Evolutionary conservation across 2,797 vertebrate genomes (phyloP), one percentile per base, ranked within the genome.

Genomic region (Premnoplex brunnescens): DNA sequence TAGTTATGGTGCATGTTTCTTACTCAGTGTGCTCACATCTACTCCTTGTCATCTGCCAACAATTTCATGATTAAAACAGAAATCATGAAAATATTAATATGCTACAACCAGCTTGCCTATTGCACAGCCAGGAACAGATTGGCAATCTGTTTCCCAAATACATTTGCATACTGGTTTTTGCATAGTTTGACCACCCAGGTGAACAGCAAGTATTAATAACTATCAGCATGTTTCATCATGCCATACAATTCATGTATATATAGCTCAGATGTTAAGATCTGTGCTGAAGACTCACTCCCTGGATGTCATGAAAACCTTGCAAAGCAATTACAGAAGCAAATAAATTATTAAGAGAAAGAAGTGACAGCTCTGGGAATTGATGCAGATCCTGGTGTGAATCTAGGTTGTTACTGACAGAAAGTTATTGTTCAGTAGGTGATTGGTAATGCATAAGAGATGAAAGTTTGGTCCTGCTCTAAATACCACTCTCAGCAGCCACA

Each of bases 271-370:
- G 32, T 41, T 41, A 62, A 56, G 27, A 52, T 32, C 28, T 51
- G 17, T 58, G 68, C 87, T 85, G 34, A 39, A 88, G 51, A 49
- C 21, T 59, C 37, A 39, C 9, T 41, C 77, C 23, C 37, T 58
- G 48, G 18, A 51, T 62, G 55, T 34, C 73, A 86, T 1, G 10
- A 89, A 80, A 92, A 39, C 60, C 11, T 59, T 71, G 62, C 82
- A 89, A 79, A 91, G 43, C 87, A 92, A 91, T 95, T 94, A 95
- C 69, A 89, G 89, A 74, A 86, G 60, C 79, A 95, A 85, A 96
- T 96, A 91, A 94, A 95, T 91, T 95, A 95, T 93, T 94, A 80
- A 86, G 60, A 91, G 89, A 69, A 86, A 73, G 56, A 83, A 91
- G 77, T 84, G 85, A 86, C 93, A 96, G 92, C 77, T 89, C 69